phyloP scores from a whole-genome alignment of 2,797 vertebrate species.

The Euthynnus affinis region DNA sequence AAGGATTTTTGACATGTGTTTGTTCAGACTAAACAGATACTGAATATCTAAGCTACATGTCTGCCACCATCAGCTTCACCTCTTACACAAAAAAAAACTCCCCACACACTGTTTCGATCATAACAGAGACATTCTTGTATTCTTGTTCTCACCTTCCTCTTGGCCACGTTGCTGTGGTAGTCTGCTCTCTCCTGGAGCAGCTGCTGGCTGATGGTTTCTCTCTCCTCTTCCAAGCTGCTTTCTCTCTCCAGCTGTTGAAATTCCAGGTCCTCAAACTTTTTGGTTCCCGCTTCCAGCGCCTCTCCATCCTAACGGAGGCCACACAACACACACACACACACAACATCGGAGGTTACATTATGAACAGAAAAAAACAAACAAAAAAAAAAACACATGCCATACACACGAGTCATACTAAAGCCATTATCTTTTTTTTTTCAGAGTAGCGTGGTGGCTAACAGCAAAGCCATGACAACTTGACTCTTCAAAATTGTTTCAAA shows the following conservation, averaged over 20 bases:
- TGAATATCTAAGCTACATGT: too few relatives aligned
- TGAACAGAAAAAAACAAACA: neutral
- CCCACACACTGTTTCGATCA: neutral
- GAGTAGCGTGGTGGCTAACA: neutral
- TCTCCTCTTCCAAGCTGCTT: constrained; percentile 95
- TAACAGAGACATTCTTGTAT: neutral
- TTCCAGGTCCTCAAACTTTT: constrained; percentile 97
- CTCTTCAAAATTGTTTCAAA: neutral
- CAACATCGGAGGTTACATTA: constrained; percentile 10
- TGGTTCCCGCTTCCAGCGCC: constrained; percentile 90
- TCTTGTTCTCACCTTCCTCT: constrained; percentile 88
- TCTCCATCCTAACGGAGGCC: constrained; percentile 90
- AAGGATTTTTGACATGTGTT: too few relatives aligned
- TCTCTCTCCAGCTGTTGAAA: constrained; percentile 98
- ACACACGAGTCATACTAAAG: neutral
- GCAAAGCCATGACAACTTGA: constrained; percentile 2
- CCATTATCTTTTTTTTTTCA: constrained; percentile 13
- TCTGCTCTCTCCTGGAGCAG: constrained; percentile 91
- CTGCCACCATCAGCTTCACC: neutral
- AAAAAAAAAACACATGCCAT: neutral
- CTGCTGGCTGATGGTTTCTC: constrained; percentile 91
- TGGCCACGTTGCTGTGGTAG: constrained; percentile 86
- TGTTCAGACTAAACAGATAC: too few relatives aligned
- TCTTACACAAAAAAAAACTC: constrained; percentile 5
- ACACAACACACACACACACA: constrained; percentile 30